Evolutionary conservation across 1,140 invertebrate species (phyloP), one percentile per base, ranked within the genome.

Genomic region (Chrysoperla carnea): DNA sequence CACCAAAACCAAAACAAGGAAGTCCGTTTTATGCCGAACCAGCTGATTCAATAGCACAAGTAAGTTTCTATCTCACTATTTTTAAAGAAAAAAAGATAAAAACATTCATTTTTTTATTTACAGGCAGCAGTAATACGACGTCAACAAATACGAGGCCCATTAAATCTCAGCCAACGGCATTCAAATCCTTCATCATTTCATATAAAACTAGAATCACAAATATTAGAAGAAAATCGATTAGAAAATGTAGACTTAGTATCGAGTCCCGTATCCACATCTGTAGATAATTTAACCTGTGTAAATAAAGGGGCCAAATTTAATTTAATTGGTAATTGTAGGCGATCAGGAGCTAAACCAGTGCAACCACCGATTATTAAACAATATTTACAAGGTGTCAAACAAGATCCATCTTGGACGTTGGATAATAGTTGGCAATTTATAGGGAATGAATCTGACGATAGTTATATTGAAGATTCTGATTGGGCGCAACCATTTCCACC

Each of bases 1-100:
- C 23, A 61, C 31, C 31, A 33, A 33, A 33, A 33, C 31, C 62
- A 14, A 78, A 80, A 49, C 75, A 83, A 52, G 76, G 75, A 8
- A 90, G 86, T 58, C 87, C 88, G 0, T 88, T 90, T 51, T 93
- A 93, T 59, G 84, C 86, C 2, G 88, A 92, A 63, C 89, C 89
- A 31, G 85, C 87, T 7, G 88, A 92, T 67, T 78, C 86, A 12
- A 68, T 93, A 36, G 67, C 62, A 29, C 68, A 70, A 48, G 62
- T 33, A 11, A 33, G 31, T 33, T 11, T 11, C n/a, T 33, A 9
- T 12, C 6, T 33, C 4, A 9, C 2, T 6, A 2, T 4, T 33
- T 11, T 33, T 12, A 4, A 6, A 11, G 6, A 33, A 6, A 2
- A 11, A 33, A 6, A 11, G 6, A 9, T 33, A 33, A 33, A 33